Percentiles rank a stretch among this genome's conserved stretches.
phyloP scores from a whole-genome alignment of 1,140 invertebrate genomes.

The Archegozetes longisetosus region DNA sequence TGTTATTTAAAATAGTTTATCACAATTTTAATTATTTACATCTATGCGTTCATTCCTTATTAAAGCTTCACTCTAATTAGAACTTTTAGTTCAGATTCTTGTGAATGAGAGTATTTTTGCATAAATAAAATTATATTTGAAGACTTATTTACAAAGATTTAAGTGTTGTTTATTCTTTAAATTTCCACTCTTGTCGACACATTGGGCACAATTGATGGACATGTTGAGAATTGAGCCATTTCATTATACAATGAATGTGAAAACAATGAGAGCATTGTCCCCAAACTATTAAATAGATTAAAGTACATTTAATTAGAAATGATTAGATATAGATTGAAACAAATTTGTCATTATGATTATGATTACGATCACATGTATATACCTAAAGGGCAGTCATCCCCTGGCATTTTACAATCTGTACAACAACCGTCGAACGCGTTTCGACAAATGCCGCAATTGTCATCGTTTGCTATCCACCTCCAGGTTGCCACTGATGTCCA shows the following conservation, averaged over 20 bases:
- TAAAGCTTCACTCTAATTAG: no score
- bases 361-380: conserved; percentile 9
- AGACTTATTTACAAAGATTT: no score
- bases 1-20: no score
- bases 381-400: conserved; percentile 91
- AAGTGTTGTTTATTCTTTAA: conserved; percentile 51
- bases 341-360: neutral
- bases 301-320: neutral
- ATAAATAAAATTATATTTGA: no score
- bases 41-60: no score
- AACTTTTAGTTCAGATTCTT: no score
- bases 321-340: neutral
- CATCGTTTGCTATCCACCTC: conserved; percentile 89
- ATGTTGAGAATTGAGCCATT: conserved; percentile 95
- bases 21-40: no score
- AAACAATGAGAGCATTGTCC: conserved; percentile 98
- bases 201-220: conserved; percentile 92
- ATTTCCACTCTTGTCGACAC: conserved; percentile 98
- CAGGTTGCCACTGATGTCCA: conserved; percentile 93
- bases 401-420: conserved; percentile 93
- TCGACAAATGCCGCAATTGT: conserved; percentile 96
- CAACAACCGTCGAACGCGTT: conserved; percentile 98
- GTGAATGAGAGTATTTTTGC: no score
- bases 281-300: conserved; percentile 55
- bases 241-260: conserved; percentile 98